Conservation (phyloP, 2,113 vertebrate genomes). For the Alethe castanea region DNA sequence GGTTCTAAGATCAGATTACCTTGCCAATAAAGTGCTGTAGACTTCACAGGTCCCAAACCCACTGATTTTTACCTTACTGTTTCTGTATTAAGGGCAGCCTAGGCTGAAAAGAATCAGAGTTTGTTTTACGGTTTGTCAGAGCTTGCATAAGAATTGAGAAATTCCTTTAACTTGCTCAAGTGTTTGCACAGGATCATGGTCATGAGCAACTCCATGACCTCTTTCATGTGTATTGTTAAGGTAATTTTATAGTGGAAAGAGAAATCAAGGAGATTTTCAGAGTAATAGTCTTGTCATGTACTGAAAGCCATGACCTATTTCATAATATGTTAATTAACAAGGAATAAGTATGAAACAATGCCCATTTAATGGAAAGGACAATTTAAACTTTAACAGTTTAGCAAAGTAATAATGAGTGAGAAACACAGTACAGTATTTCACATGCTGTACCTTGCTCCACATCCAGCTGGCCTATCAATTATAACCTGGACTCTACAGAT, state of each 20-base stretch:
- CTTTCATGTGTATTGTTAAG: not conserved
- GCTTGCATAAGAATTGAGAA: not conserved
- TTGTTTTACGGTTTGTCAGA: not conserved
- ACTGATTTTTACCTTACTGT: not conserved
- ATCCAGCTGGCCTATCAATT: slow-evolving; percentile 59
- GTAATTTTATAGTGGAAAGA: not conserved
- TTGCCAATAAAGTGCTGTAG: not conserved
- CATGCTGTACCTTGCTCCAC: not conserved
- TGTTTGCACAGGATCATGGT: not conserved
- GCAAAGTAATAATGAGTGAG: not conserved
- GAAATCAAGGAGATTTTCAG: not conserved
- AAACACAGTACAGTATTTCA: not conserved
- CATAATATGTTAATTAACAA: not conserved
- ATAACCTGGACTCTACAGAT: slow-evolving; percentile 47
- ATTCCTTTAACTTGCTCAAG: not conserved
- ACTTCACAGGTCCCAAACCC: not conserved
- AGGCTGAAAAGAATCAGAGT: not conserved
- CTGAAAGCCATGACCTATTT: not conserved
- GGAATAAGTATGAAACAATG: not conserved
- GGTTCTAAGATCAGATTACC: not conserved
- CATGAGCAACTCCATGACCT: not conserved
- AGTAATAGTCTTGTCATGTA: not conserved
- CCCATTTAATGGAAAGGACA: not conserved
- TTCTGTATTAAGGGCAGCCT: not conserved
- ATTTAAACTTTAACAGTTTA: slow-evolving; percentile 7